Evolutionary conservation across 37 sponge, comb jelly and placozoan genomes (phyloP).

Genomic region (Haliclona indistincta): DNA sequence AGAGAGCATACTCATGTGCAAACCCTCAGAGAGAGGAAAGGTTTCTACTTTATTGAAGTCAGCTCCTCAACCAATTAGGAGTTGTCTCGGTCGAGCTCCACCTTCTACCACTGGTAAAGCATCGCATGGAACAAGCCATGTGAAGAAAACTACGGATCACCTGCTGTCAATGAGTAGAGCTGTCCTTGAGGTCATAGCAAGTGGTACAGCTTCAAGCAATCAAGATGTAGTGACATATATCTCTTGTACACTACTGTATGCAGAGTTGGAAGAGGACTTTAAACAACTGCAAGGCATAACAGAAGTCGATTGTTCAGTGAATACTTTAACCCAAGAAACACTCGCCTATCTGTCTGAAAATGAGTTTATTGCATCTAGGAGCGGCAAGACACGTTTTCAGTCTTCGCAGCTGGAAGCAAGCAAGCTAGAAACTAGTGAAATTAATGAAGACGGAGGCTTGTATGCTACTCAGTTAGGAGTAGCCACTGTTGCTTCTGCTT

Average conservation of each 20-base stretch:
- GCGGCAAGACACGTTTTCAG: no score
- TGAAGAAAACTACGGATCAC: neutral
- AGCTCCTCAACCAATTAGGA: constrained; percentile 71
- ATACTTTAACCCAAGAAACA: constrained; percentile 25
- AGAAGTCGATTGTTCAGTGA: neutral
- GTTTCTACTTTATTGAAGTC: constrained; percentile 67
- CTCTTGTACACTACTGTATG: constrained; percentile 86
- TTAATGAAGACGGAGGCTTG: constrained; percentile 19
- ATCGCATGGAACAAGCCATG: neutral
- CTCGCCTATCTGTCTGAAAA: constrained; percentile 72
- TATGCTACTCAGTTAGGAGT: constrained; percentile 88
- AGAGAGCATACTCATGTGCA: constrained; percentile 95
- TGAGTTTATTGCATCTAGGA: constrained; percentile 75
- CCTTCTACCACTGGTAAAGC: neutral
- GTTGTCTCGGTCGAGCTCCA: constrained; percentile 66
- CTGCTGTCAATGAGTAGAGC: constrained; percentile 87
- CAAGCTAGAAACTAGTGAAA: neutral
- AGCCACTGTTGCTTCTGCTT: constrained; percentile 91
- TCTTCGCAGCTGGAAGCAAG: neutral
- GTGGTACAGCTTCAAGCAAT: constrained; percentile 61
- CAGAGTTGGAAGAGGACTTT: constrained; percentile 58
- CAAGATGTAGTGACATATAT: constrained; percentile 61
- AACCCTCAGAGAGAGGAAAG: constrained; percentile 67
- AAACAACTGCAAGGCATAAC: no score
- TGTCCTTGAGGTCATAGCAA: constrained; percentile 88